Base-by-base conservation (phyloP, 2,888 invertebrate genomes). In the Volucella zonaria region DNA sequence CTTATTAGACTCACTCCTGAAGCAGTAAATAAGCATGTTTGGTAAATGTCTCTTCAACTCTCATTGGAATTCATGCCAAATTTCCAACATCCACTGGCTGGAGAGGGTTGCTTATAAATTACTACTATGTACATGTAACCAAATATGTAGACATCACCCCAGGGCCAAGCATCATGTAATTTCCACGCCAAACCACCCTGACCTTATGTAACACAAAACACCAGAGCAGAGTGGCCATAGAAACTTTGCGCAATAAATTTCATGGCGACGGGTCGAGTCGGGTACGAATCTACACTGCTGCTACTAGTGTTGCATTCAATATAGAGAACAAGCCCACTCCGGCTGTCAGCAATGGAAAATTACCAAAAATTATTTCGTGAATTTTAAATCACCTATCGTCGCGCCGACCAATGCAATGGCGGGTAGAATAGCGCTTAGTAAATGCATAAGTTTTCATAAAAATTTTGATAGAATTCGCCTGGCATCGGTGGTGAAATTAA, bases 131-230 rank as follows among this genome's bases (percentile, higher is more conserved):
- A 62, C 18, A 31, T 6, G 23, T 52, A 52, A 43, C 18, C 52
- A 23, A 52, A 43, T 54, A 54, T 43, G 23, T n/a, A 23, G 9
- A 23, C 23, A 43, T 43, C 43, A 42, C 54, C 42, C 52, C 42
- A 42, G 23, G 14, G 15, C 59, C 10, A 31, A 31, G 31, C 31
- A 31, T 31, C 31, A 31, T 31, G 6, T 31, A 6, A 31, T 31
- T 31, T 31, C 6, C 6, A 31, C 31, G 31, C 31, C 31, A 6
- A 23, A 47, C 76, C 68, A 61, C 68, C 76, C 78, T 73, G 78
- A 82, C 74, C 82, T 82, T 82, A 82, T 82, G 82, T 82, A 82
- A 82, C 64, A 78, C 62, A 68, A 68, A 78, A 62, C 77, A 12
- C 47, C 52, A 52, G 61, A 42, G 49, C 52, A 52, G 61, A 42